Base-by-base conservation (phyloP, 2,888 invertebrate species). In the Barypeithes pellucidus region DNA sequence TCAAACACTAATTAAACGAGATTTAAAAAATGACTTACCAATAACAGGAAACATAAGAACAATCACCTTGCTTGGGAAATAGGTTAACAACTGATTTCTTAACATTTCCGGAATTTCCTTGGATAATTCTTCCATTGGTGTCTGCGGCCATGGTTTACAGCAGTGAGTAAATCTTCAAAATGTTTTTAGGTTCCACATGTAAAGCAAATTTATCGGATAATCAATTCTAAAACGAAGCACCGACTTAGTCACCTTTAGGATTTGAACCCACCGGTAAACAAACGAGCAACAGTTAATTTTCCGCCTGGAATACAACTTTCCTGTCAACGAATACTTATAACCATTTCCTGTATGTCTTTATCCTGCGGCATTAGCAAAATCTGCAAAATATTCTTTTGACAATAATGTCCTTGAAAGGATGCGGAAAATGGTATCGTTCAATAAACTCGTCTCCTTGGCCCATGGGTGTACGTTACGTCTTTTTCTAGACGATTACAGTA, bases 11-110 rank as follows among this genome's bases (percentile, higher is more conserved):
- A n/a, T n/a, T 2, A 29, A 29, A 29, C 5, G 8, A 29, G 29
- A 29, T 7, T 29, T 5, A 8, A 12, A 1, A 66, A 60, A 39
- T 75, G 18, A 50, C 91, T 91, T 88, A 93, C 95, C 95, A 95
- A 86, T 94, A 95, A 87, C 94, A 95, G 82, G 94, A 93, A 80
- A 95, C 94, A 86, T 95, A 94, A 80, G 93, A 91, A 87, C 94
- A 95, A 80, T 94, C 94, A 69, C 91, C 88, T 82, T 92, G 91
- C 88, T 93, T 94, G 61, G 92, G 89, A 87, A 94, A 94, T 79
- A 94, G 84, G 75, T 84, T 85, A 67, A 85, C 83, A 73, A 82
- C 79, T 70, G 77, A 75, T 78, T 83, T 84, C 77, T 85, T 85
- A 20, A 79, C 45, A 45, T 66, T 67, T n/a, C 47, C 67, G 3